Conservation (phyloP, 2,888 invertebrate species). For the Phortica magna region DNA sequence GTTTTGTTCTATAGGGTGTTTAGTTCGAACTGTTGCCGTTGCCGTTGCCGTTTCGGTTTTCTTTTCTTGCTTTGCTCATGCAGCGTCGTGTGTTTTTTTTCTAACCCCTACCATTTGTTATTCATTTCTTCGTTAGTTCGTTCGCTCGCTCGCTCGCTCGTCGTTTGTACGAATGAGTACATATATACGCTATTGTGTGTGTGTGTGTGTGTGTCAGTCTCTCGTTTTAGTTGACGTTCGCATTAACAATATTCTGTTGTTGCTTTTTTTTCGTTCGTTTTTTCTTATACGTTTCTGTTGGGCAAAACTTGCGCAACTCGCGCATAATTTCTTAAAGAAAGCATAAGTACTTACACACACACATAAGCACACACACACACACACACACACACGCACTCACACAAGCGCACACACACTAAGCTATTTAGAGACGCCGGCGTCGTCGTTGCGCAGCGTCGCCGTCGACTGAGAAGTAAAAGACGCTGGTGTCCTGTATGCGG, state of each 20-base stretch:
- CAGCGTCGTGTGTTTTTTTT: neutral
- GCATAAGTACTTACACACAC: conserved; percentile 54
- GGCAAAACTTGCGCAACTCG: conserved; percentile 19
- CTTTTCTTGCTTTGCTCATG: neutral
- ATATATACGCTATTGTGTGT: neutral
- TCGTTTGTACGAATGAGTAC: neutral
- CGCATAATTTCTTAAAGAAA: conserved; percentile 47
- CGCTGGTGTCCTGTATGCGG: conserved; percentile 70
- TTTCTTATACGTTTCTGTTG: conserved; percentile 33
- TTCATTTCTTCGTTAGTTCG: conserved; percentile 3
- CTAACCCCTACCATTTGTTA: conserved; percentile 5
- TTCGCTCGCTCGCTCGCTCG: neutral
- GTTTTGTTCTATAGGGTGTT: too few relatives aligned
- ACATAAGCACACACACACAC: conserved; percentile 19
- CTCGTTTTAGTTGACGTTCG: neutral
- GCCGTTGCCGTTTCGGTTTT: neutral
- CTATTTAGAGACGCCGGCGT: conserved; percentile 52
- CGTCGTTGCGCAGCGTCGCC: conserved; percentile 28
- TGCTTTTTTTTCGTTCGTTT: conserved; percentile 13
- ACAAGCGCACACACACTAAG: conserved; percentile 5
- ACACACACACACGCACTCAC: conserved; percentile 10
- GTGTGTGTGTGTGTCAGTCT: neutral
- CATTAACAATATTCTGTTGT: neutral
- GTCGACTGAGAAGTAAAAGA: conserved; percentile 33
- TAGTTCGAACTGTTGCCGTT: neutral